Evolutionary conservation across 2,797 vertebrate genomes (phyloP), one percentile per base, ranked within the genome.

Genomic region (Zenarchopterus dispar): DNA sequence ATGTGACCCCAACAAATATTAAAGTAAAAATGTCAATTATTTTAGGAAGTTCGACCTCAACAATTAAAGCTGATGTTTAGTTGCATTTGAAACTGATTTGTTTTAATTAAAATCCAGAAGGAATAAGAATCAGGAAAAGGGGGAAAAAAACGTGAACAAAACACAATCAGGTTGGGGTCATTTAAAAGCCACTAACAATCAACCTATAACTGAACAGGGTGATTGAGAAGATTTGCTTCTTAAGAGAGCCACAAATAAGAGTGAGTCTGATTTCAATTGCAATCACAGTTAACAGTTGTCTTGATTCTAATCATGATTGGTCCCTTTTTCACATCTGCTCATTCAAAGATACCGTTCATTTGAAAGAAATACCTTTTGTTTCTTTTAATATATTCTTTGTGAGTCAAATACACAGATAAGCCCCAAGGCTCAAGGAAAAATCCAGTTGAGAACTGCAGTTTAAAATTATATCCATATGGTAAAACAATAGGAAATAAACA

Each of bases 161-260:
- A 43, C 44, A 60, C 58, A 72, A 73, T 83, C 67, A 82, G 51
- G 55, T 62, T 17, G 15, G 56, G 57, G 75, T 76, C 72, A 77
- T 65, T 52, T 74, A 71, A 78, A 64, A 47, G 33, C 54, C 9
- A 42, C 75, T 28, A 28, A 28, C 28, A 86, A 84, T 86, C 82
- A 79, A 66, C 2, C 21, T 21, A 68, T 84, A 73, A 85, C 80
- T 84, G 62, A 82, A 56, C 61, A 24, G 1, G 58, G 67, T 84
- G 80, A 75, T 70, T 69, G 78, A 81, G 70, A 71, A 62, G 65
- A 85, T 77, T 80, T 82, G 68, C 65, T 53, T 43, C 59, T 81
- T 49, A 71, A 76, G 67, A 70, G 54, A 69, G 59, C 56, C 59
- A 56, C 77, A 75, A 66, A 56, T 2, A 16, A 75, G 47, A 83